These are phyloP conservation scores for Drosophila antonietae DNA, from an alignment of 2,888 invertebrate genomes.

Conservation along the genomic window DNA sequence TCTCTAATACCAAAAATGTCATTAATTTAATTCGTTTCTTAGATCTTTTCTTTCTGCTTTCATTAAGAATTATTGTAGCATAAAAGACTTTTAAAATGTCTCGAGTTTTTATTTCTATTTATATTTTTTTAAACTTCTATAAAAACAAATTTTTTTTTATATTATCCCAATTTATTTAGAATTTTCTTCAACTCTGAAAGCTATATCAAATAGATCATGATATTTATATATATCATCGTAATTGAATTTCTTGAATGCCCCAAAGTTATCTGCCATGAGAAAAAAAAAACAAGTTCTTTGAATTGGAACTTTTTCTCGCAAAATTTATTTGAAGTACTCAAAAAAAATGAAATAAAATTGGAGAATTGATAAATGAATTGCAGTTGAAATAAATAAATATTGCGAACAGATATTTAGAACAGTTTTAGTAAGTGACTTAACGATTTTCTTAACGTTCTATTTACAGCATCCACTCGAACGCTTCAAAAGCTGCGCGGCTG, in stretches of 20 bases:
- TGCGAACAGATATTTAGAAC: conserved; percentile 32
- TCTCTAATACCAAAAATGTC: too few relatives aligned
- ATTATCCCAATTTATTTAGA: too few relatives aligned
- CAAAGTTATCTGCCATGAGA: not conserved
- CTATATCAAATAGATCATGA: too few relatives aligned
- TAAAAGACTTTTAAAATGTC: too few relatives aligned
- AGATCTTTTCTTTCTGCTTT: too few relatives aligned
- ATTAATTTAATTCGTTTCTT: too few relatives aligned
- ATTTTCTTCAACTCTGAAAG: too few relatives aligned
- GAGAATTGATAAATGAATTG: not conserved
- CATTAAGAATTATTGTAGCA: too few relatives aligned
- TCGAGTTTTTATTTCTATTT: too few relatives aligned
- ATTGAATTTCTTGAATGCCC: not conserved
- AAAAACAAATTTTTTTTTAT: too few relatives aligned
- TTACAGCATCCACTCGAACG: conserved; percentile 32
- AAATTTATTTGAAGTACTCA: conserved; percentile 56
- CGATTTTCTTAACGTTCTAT: conserved; percentile 24
- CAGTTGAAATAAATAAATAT: conserved; percentile 35
- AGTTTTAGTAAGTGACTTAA: conserved; percentile 19
- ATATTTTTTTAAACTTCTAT: too few relatives aligned
- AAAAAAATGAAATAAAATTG: conserved; percentile 8
- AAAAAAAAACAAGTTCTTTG: not conserved
- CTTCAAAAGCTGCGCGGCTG: conserved; percentile 84
- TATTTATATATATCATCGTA: too few relatives aligned
- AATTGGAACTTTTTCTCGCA: conserved; percentile 55